phyloP scores from a whole-genome alignment of 2,888 invertebrate genomes.

The Argyra leucocephala region DNA sequence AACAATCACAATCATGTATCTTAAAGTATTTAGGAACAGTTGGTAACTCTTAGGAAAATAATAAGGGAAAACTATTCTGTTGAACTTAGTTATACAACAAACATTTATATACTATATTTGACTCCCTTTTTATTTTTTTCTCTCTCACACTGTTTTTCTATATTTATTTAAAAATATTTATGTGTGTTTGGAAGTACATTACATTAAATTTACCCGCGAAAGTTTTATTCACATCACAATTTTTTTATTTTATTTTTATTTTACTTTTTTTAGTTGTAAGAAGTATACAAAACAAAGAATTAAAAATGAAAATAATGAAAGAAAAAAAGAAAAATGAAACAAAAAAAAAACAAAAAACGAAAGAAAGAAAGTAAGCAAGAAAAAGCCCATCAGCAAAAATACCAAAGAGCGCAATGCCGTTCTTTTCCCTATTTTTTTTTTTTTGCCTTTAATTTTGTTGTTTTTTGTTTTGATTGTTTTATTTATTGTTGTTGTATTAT shows the following conservation, averaged over 20 bases:
- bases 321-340: background rate
- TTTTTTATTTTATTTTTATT: background rate
- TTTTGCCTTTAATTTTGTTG: background rate
- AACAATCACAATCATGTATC: no score
- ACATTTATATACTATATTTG: no score
- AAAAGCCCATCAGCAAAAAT: conserved; percentile 6
- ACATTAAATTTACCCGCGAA: conserved; percentile 1
- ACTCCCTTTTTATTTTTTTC: no score
- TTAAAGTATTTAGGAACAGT: no score
- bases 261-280: no score
- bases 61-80: no score
- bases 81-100: no score
- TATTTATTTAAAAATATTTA: background rate
- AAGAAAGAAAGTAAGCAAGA: background rate
- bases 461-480: background rate
- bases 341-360: background rate
- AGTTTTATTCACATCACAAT: background rate
- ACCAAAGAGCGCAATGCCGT: conserved; percentile 6
- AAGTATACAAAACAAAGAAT: no score
- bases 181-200: background rate
- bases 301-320: no score
- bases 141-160: no score
- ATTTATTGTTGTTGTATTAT: background rate
- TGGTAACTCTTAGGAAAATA: no score
- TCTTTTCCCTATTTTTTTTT: no score